Evolutionary conservation across 1,140 invertebrate genomes (phyloP).

Genomic region (Zelostemma sp.): DNA sequence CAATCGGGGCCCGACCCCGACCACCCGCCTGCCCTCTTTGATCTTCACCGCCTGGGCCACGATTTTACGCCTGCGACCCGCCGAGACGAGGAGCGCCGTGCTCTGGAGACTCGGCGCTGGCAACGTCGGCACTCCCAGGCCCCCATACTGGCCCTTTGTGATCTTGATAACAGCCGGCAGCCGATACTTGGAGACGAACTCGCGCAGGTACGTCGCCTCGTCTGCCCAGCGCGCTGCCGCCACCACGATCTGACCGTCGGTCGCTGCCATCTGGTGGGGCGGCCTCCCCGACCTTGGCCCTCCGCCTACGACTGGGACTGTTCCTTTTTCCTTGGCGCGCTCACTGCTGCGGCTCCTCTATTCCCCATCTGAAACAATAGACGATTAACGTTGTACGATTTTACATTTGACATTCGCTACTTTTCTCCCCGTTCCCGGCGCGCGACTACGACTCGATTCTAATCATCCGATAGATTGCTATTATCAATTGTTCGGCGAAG

Average conservation of each 20-base stretch:
- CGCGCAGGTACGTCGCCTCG: conserved; percentile 81
- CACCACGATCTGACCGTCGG: conserved; percentile 86
- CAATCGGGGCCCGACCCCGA: conserved; percentile 84
- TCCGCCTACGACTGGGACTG: conserved; percentile 30
- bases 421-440: no score
- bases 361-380: conserved; percentile 55
- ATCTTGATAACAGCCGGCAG: conserved; percentile 90
- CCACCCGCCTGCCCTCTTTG: conserved; percentile 84
- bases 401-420: no score
- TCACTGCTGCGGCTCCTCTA: conserved; percentile 34
- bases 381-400: no score
- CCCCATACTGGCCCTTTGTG: conserved; percentile 91
- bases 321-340: conserved; percentile 26
- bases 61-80: conserved; percentile 86
- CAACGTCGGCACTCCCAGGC: conserved; percentile 86
- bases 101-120: conserved; percentile 86
- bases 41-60: conserved; percentile 92
- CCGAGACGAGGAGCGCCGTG: conserved; percentile 85
- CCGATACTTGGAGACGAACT: conserved; percentile 83
- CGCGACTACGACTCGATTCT: no score
- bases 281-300: conserved; percentile 27
- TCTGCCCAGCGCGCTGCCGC: conserved; percentile 88
- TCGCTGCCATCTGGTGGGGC: conserved; percentile 78
- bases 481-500: no score
- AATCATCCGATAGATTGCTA: no score